Evolutionary conservation across 2,113 vertebrate genomes (phyloP), one percentile per base, ranked within the genome.

Genomic region (Labeo rohita): DNA sequence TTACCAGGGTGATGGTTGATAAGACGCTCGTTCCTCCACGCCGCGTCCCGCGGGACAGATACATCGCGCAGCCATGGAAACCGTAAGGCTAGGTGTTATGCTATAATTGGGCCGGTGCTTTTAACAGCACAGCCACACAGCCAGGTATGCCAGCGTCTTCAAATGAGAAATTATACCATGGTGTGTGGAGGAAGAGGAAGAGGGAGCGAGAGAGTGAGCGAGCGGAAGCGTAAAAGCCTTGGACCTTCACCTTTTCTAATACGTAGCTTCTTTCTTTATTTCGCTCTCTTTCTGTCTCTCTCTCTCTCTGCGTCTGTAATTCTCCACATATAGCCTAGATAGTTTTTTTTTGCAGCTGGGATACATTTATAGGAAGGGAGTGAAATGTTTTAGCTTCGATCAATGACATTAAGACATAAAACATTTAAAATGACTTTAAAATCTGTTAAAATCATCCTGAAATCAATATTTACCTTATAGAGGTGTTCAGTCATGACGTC

Each of bases 31-130:
- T 94, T 96, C 95, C 95, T 95, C 95, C 94, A 93, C 95, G 93
- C 45, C 91, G 93, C 95, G 93, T 97, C 96, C 96, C 95, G 56
- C 90, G 95, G 96, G 96, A 95, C 95, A 85, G 94, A 96, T 95
- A 95, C 89, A 84, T 94, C 89, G 93, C 73, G 97, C 95, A 96
- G 96, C 96, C 97, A 97, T 98, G 97, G 97, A 96, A 98, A 98
- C 97, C 87, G 94, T 86, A 94, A 93, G 94, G 94, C 92, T 91
- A 96, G 96, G 95, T 95, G 96, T 94, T 93, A 96, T 94, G 94
- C 95, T 94, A 94, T 96, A 95, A 97, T 95, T 95, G 96, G 95
- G 95, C 94, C 94, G 89, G 93, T 90, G 90, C 94, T 95, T 95
- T 94, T 93, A 91, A 92, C 94, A 91, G 90, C 93, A 88, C 91